Percentiles rank a stretch among this genome's conserved stretches.
These are phyloP conservation scores for Cistogaster globosa DNA, from an alignment of 2,888 invertebrate species.

Conservation along the genomic window DNA sequence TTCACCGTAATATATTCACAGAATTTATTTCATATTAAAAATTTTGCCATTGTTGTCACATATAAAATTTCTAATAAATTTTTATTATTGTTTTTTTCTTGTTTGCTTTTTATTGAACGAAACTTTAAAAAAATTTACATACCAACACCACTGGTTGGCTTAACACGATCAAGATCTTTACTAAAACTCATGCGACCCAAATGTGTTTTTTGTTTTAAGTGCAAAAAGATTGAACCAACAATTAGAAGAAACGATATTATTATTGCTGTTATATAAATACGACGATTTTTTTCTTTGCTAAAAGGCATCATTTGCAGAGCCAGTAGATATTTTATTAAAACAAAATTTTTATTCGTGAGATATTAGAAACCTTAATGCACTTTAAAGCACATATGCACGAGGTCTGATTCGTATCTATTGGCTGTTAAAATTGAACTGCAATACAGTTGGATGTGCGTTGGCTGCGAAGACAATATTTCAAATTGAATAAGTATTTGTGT, in stretches of 20 bases:
- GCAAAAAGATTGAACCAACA: constrained; percentile 77
- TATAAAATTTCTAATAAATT: neutral
- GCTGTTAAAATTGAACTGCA: constrained; percentile 35
- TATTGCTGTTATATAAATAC: constrained; percentile 73
- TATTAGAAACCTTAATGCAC: neutral
- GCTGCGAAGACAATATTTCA: constrained; percentile 9
- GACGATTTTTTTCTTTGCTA: constrained; percentile 63
- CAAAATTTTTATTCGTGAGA: neutral
- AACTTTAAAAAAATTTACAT: constrained; percentile 55
- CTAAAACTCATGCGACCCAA: constrained; percentile 75
- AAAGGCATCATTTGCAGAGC: constrained; percentile 38
- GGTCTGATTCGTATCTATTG: constrained; percentile 1
- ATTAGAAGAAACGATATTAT: constrained; percentile 75
- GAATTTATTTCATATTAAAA: neutral
- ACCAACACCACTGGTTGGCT: constrained; percentile 71
- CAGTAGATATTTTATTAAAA: neutral
- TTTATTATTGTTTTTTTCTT: constrained; percentile 12
- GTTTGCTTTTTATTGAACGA: constrained; percentile 10
- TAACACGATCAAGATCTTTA: constrained; percentile 61
- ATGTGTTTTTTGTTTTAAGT: constrained; percentile 75
- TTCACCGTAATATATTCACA: constrained; percentile 47
- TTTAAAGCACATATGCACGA: neutral
- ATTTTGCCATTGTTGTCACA: neutral
- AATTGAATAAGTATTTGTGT: constrained; percentile 54
- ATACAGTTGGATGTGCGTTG: neutral